These are phyloP conservation scores for Morinoia aosen DNA, from an alignment of 2,888 invertebrate species.

Conservation along the genomic window DNA sequence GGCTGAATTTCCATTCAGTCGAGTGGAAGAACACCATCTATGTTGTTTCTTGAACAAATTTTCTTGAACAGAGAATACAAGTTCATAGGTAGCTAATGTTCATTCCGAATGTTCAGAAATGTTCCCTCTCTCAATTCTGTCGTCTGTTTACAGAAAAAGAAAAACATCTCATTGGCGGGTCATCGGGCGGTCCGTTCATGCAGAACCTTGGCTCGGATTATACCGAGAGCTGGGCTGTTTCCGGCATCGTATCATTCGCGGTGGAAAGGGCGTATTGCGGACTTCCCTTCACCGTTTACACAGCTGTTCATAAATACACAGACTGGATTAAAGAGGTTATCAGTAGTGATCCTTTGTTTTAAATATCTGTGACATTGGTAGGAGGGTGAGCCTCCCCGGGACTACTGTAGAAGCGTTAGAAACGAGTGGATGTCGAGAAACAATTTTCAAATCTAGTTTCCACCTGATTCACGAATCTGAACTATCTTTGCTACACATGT, in stretches of 20 bases:
- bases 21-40: no score
- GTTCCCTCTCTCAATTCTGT: no score
- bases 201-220: slow-evolving; percentile 57
- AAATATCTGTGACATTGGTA: background rate
- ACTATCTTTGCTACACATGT: no score
- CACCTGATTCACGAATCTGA: no score
- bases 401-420: background rate
- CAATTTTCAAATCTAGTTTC: background rate
- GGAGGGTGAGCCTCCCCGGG: background rate
- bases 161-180: slow-evolving; percentile 44
- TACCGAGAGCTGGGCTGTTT: slow-evolving; percentile 56
- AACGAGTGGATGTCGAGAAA: background rate
- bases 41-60: no score
- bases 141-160: background rate
- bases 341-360: slow-evolving; percentile 22
- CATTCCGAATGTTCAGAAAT: no score
- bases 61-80: no score
- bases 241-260: slow-evolving; percentile 57
- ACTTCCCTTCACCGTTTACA: slow-evolving; percentile 56
- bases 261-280: slow-evolving; percentile 44
- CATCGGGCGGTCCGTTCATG: slow-evolving; percentile 63
- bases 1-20: no score
- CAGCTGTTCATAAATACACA: background rate
- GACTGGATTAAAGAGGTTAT: slow-evolving; percentile 57
- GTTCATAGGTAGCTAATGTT: no score